These are phyloP conservation scores for Hypselothyrea guttata DNA, from an alignment of 2,888 invertebrate genomes.

Conservation along the genomic window DNA sequence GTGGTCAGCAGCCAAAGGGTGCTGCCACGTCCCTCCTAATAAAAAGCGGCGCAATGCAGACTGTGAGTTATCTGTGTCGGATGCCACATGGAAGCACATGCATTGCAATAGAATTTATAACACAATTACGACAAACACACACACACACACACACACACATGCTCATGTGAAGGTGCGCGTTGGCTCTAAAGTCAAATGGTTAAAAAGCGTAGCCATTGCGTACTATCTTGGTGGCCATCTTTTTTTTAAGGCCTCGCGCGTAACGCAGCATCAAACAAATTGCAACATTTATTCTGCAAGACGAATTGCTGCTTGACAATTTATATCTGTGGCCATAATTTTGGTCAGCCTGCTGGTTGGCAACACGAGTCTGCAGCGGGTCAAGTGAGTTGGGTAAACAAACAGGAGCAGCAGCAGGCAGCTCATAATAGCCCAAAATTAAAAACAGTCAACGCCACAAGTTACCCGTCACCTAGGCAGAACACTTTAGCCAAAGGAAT, in stretches of 20 bases:
- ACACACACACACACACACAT: background rate
- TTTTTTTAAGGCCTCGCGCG: slow-evolving; percentile 39
- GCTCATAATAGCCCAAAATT: slow-evolving; percentile 77
- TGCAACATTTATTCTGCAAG: slow-evolving; percentile 82
- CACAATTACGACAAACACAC: slow-evolving; percentile 14
- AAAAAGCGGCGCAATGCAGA: slow-evolving; percentile 61
- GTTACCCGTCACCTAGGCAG: slow-evolving; percentile 36
- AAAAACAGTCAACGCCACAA: slow-evolving; percentile 71
- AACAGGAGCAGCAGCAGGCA: slow-evolving; percentile 18
- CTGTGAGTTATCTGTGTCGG: slow-evolving; percentile 74
- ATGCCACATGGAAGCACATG: slow-evolving; percentile 37
- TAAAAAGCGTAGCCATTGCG: slow-evolving; percentile 42
- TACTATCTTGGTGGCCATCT: slow-evolving; percentile 52
- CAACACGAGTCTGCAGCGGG: background rate
- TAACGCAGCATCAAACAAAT: slow-evolving; percentile 77
- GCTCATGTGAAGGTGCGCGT: slow-evolving; percentile 58
- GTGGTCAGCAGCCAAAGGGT: slow-evolving; percentile 56
- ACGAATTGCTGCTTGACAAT: slow-evolving; percentile 81
- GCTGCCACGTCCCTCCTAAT: slow-evolving; percentile 25
- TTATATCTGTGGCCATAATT: slow-evolving; percentile 77
- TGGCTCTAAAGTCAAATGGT: slow-evolving; percentile 41
- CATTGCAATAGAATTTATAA: slow-evolving; percentile 70
- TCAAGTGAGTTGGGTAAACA: background rate
- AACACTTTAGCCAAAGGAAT: slow-evolving; percentile 5
- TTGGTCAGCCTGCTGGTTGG: slow-evolving; percentile 37